These are phyloP conservation scores for Arenaria interpres DNA, from an alignment of 2,113 vertebrate genomes.

Conservation along the genomic window DNA sequence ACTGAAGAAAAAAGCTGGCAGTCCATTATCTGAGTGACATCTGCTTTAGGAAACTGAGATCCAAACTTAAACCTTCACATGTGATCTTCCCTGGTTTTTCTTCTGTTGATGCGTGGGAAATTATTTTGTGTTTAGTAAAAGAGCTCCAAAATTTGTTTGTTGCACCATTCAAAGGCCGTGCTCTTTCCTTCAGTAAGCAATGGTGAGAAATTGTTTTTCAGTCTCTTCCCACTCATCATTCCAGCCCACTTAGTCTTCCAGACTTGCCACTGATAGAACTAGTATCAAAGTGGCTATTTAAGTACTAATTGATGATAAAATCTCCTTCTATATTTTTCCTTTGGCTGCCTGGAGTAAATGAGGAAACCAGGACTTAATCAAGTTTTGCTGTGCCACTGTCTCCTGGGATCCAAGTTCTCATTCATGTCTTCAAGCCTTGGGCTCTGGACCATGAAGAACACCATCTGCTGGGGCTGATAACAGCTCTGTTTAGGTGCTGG, in stretches of 20 bases:
- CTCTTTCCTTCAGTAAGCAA: neutral
- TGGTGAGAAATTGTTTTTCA: neutral
- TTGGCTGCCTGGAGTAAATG: neutral
- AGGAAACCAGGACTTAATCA: neutral
- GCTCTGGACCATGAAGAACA: no score
- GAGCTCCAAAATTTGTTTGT: neutral
- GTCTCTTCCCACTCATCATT: neutral
- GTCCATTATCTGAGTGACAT: no score
- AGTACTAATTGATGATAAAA: neutral
- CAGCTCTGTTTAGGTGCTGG: neutral
- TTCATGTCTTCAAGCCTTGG: neutral
- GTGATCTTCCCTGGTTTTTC: neutral
- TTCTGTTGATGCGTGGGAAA: neutral
- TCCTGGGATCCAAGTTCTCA: neutral
- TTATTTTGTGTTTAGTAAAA: neutral
- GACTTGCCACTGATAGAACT: neutral
- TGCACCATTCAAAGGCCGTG: neutral
- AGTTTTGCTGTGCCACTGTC: neutral
- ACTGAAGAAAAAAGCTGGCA: neutral
- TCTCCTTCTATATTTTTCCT: neutral
- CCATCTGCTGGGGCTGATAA: neutral
- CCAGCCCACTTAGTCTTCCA: neutral
- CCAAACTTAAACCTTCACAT: neutral
- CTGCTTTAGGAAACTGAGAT: neutral
- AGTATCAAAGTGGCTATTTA: neutral